Conservation (phyloP, 92 coral and sea anemone genomes). For the Palythoa grandiflora region DNA sequence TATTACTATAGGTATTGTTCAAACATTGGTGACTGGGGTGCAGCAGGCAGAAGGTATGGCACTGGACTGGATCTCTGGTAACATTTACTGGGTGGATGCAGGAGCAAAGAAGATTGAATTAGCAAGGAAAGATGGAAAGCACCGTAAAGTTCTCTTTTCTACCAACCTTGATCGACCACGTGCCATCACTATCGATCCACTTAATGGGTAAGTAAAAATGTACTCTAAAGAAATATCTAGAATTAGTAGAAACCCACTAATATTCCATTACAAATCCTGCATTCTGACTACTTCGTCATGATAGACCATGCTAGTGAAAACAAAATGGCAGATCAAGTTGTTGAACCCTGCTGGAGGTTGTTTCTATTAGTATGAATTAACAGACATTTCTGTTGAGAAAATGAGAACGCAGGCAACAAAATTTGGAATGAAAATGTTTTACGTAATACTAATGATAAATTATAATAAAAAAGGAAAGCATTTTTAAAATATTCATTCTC, state of each 20-base stretch:
- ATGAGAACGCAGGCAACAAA: too few species aligned
- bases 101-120: constrained; percentile 90
- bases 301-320: too few species aligned
- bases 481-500: too few species aligned
- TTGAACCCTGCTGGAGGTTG: too few species aligned
- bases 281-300: too few species aligned
- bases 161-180: constrained; percentile 84
- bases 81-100: constrained; percentile 98
- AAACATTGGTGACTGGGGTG: constrained; percentile 72
- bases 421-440: too few species aligned
- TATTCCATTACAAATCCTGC: too few species aligned
- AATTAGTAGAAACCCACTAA: not conserved
- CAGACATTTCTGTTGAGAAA: not conserved
- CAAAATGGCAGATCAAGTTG: too few species aligned
- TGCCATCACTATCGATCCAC: constrained; percentile 87
- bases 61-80: constrained; percentile 90
- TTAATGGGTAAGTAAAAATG: constrained; percentile 66
- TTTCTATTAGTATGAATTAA: too few species aligned
- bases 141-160: constrained; percentile 72
- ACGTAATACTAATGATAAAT: too few species aligned
- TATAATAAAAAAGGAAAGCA: too few species aligned
- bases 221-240: not conserved
- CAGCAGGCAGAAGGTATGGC: constrained; percentile 94
- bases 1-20: constrained; percentile 60
- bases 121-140: constrained; percentile 89